Evolutionary conservation across 2,888 invertebrate species (phyloP).

Genomic region (Odontocolon sp.): DNA sequence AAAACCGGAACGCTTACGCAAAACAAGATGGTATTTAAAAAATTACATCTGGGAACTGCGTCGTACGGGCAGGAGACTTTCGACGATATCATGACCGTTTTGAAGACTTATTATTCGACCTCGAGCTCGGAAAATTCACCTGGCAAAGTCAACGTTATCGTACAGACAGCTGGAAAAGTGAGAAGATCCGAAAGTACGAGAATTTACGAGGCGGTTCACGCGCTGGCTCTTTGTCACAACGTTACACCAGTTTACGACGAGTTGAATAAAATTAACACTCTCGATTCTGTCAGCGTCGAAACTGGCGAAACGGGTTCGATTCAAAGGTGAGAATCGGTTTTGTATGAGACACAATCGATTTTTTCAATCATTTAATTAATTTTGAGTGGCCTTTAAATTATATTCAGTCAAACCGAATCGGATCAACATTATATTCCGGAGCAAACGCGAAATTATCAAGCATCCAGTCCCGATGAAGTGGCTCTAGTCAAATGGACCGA

Average conservation of each 20-base stretch:
- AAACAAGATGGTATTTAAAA: slow-evolving; percentile 99
- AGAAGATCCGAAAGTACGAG: slow-evolving; percentile 87
- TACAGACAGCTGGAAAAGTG: slow-evolving; percentile 80
- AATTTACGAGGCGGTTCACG: slow-evolving; percentile 94
- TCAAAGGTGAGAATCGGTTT: too few relatives aligned
- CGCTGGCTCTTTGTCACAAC: slow-evolving; percentile 98
- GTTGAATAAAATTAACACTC: slow-evolving; percentile 62
- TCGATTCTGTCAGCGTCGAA: slow-evolving; percentile 76
- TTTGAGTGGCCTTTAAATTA: not conserved
- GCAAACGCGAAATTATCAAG: slow-evolving; percentile 84
- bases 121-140: slow-evolving; percentile 69
- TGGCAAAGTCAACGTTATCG: slow-evolving; percentile 53
- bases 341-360: too few relatives aligned
- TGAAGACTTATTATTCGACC: slow-evolving; percentile 71
- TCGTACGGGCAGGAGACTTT: slow-evolving; percentile 94
- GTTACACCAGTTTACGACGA: slow-evolving; percentile 98
- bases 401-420: slow-evolving; percentile 82
- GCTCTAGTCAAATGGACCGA: slow-evolving; percentile 89
- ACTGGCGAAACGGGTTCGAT: slow-evolving; percentile 77
- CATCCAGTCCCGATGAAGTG: slow-evolving; percentile 90
- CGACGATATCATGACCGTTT: slow-evolving; percentile 85
- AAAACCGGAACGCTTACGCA: slow-evolving; percentile 99
- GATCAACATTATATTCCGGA: slow-evolving; percentile 82
- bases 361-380: too few relatives aligned
- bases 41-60: slow-evolving; percentile 96